Percentiles rank a stretch among this genome's conserved stretches.
phyloP scores from a whole-genome alignment of 2,113 vertebrate species.

The Lota lota region DNA sequence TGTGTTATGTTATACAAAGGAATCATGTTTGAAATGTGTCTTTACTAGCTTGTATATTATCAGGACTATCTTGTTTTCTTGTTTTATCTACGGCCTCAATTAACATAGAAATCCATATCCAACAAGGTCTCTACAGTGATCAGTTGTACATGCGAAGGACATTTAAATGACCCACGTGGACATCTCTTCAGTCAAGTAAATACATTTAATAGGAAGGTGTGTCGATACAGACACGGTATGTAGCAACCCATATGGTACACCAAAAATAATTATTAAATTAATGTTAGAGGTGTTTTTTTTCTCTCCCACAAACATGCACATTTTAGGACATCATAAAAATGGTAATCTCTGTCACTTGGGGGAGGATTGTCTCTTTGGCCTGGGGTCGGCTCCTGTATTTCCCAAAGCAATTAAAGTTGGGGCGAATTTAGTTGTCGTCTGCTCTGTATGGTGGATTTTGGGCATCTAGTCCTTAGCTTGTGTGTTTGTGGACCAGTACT shows the following conservation, averaged over 20 bases:
- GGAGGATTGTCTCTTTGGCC: conserved; percentile 53
- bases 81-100: too few relatives aligned
- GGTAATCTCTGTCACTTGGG: conserved; percentile 56
- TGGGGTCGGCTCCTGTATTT: conserved; percentile 56
- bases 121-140: not conserved
- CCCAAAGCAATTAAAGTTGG: conserved; percentile 69
- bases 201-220: not conserved
- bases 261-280: conserved; percentile 18
- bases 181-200: conserved; percentile 12
- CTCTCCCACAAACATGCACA: not conserved
- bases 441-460: conserved; percentile 40
- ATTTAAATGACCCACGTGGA: not conserved
- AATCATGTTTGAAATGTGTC: too few relatives aligned
- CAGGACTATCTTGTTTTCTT: too few relatives aligned
- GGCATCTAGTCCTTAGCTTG: conserved; percentile 23
- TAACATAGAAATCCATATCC: conserved; percentile 16
- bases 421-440: conserved; percentile 62
- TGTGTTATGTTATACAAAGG: too few relatives aligned
- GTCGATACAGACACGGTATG: not conserved
- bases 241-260: conserved; percentile 13
- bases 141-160: conserved; percentile 28
- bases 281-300: conserved; percentile 32
- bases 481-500: conserved; percentile 8
- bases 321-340: conserved; percentile 57
- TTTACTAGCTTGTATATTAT: too few relatives aligned